phyloP scores from a whole-genome alignment of 2,113 vertebrate genomes.

The Sander lucioperca region DNA sequence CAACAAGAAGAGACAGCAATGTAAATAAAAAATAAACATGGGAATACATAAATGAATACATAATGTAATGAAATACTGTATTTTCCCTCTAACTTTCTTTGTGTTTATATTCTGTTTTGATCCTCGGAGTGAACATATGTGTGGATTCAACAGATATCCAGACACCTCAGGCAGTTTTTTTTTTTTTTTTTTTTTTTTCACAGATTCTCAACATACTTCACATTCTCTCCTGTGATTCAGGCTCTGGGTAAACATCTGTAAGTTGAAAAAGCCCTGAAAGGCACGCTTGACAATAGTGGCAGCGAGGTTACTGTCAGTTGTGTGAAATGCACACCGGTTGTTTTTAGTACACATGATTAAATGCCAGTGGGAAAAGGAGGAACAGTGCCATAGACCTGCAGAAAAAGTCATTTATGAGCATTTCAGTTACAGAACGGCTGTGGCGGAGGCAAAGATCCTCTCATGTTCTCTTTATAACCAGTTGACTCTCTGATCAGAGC shows the following conservation, averaged over 20 bases:
- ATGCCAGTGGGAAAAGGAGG: neutral
- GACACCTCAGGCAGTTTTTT: constrained; percentile 26
- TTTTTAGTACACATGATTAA: constrained; percentile 37
- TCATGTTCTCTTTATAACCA: neutral
- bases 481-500: neutral
- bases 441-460: neutral
- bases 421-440: neutral
- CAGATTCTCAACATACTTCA: constrained; percentile 72
- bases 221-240: constrained; percentile 66
- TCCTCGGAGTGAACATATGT: constrained; percentile 23
- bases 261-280: constrained; percentile 52
- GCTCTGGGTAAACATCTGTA: constrained; percentile 64
- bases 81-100: neutral
- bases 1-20: constrained; percentile 23
- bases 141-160: constrained; percentile 55
- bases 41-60: too few species aligned
- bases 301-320: constrained; percentile 20
- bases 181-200: constrained; percentile 36
- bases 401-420: neutral
- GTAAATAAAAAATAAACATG: constrained; percentile 23
- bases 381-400: neutral
- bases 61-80: neutral
- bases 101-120: constrained; percentile 5
- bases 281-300: constrained; percentile 20
- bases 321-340: constrained; percentile 31